A percentile compares a stretch with the other conserved stretches of the same genome.
Conservation (phyloP, 2,888 invertebrate species). For the Seira musarum region DNA sequence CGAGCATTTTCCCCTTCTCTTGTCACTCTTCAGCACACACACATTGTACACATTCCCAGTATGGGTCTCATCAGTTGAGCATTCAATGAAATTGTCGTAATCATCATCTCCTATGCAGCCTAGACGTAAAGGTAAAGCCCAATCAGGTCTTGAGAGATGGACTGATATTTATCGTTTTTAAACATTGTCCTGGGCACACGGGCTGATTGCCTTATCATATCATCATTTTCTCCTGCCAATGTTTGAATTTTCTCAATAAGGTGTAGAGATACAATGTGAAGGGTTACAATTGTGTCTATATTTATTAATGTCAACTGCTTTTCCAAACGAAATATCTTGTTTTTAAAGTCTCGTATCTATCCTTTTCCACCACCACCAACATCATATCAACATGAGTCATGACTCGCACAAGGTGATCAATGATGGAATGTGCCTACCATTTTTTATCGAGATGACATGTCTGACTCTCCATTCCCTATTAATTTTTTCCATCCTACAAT, state of each 20-base stretch:
- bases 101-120: not conserved
- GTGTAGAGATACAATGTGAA: no score
- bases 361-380: not conserved
- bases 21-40: conserved; percentile 47
- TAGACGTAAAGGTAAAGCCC: not conserved
- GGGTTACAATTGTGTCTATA: conserved; percentile 37
- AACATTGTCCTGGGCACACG: conserved; percentile 41
- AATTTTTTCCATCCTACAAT: no score
- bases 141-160: not conserved
- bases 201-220: conserved; percentile 49
- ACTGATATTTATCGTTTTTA: conserved; percentile 14
- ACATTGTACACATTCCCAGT: conserved; percentile 36
- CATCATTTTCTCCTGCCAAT: no score
- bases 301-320: conserved; percentile 20
- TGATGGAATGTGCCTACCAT: not conserved
- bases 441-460: conserved; percentile 14
- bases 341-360: no score
- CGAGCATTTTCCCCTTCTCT: conserved; percentile 6
- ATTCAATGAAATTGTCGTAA: conserved; percentile 35
- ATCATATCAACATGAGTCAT: not conserved
- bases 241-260: no score
- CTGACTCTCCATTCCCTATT: no score
- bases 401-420: conserved; percentile 32
- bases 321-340: no score
- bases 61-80: not conserved